Percentiles rank a stretch among this genome's conserved stretches.
These are phyloP conservation scores for Hirudinaria manillensis DNA, from an alignment of 2,888 invertebrate genomes.

Conservation along the genomic window DNA sequence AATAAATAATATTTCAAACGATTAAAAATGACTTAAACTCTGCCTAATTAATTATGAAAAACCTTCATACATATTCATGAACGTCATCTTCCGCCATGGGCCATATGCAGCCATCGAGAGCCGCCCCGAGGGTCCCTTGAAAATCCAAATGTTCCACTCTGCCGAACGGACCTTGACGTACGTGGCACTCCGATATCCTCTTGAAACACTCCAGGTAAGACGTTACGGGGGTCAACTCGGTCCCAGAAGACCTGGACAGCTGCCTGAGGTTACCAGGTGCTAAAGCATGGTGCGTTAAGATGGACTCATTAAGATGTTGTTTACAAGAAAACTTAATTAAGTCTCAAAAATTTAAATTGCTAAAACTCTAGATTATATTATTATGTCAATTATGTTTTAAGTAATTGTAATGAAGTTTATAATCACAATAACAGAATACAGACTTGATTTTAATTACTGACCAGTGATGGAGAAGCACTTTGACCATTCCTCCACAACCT, in stretches of 20 bases:
- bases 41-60: neutral
- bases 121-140: neutral
- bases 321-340: too few relatives aligned
- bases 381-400: too few relatives aligned
- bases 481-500: too few relatives aligned
- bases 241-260: neutral
- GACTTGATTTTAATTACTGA: too few relatives aligned
- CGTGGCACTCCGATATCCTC: neutral
- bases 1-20: neutral
- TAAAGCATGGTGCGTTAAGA: too few relatives aligned
- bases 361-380: too few relatives aligned
- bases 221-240: neutral
- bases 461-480: too few relatives aligned
- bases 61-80: constrained; percentile 6
- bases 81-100: constrained; percentile 4
- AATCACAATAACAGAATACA: too few relatives aligned
- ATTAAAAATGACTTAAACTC: neutral
- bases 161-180: neutral
- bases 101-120: neutral
- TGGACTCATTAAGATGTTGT: too few relatives aligned
- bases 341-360: too few relatives aligned
- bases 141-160: neutral
- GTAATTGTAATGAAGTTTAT: too few relatives aligned
- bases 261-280: neutral
- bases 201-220: constrained; percentile 2